Conservation (phyloP, 2,888 invertebrate species). For the Melanchra persicariae region DNA sequence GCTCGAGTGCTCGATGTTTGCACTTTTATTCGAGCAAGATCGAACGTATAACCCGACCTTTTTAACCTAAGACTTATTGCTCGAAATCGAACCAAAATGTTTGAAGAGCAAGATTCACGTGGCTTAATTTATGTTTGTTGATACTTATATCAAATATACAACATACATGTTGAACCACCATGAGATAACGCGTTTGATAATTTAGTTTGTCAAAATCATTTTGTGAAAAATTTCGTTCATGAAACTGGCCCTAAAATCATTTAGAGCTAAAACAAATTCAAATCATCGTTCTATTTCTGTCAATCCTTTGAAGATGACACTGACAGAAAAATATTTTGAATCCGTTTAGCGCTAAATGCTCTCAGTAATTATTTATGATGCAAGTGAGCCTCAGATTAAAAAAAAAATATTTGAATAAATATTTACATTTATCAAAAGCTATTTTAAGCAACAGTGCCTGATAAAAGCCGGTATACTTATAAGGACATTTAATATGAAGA, state of each 20-base stretch:
- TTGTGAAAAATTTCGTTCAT: too few species aligned
- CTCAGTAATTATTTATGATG: background rate
- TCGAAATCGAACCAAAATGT: too few species aligned
- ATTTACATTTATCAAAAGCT: slow-evolving; percentile 44
- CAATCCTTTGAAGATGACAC: background rate
- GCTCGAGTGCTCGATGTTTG: too few species aligned
- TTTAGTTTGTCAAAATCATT: too few species aligned
- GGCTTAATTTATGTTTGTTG: too few species aligned
- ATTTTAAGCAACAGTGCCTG: slow-evolving; percentile 24
- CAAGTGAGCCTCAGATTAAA: background rate
- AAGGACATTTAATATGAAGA: background rate
- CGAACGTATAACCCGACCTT: too few species aligned
- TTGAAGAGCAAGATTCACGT: too few species aligned
- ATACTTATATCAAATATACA: too few species aligned
- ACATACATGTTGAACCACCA: too few species aligned
- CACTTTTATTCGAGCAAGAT: too few species aligned
- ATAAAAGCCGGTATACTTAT: background rate
- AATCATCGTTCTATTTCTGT: background rate
- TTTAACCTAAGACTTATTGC: too few species aligned
- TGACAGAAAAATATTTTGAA: background rate
- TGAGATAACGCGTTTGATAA: too few species aligned
- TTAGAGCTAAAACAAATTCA: background rate
- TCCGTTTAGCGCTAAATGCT: background rate
- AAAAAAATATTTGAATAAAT: slow-evolving; percentile 42
- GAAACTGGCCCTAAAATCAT: background rate